Evolutionary conservation across 2,888 invertebrate species (phyloP), one percentile per base, ranked within the genome.

Genomic region (Ophion slaviceki): DNA sequence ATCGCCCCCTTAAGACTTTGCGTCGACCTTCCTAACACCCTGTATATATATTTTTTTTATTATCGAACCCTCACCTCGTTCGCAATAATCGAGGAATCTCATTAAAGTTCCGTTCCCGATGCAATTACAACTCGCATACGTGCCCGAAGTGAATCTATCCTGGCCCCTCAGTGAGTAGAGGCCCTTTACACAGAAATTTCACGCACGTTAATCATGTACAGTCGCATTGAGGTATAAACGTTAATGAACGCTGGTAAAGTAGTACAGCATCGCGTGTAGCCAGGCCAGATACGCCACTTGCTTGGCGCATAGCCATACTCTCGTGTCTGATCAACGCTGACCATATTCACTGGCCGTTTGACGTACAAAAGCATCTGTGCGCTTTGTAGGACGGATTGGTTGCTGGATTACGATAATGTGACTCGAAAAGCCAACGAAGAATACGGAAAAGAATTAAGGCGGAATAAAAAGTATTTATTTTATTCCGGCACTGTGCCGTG

Each of bases 321-420:
- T 53, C 20, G 28, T 40, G 85, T 70, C 85, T 79, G 85, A 85
- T 75, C 81, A 74, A 82, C 74, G 79, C 32, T 75, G 82, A 70
- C 84, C 82, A 61, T 78, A 66, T 81, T 85, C 82, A 85, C 82
- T 85, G 24, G 47, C 32, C 11, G 59, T 40, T 59, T 57, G n/a
- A 40, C 2, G 40, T 68, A 28, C 53, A 59, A 11, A 40, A 53
- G 53, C 20, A 32, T 75, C 17, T 75, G 62, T 47, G 7, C 45
- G 5, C 4, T 62, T 32, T 74, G 17, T 40, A 10, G 32, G 57
- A 71, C 7, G n/a, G 32, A 53, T 28, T 70, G 24, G 14, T 10
- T 24, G 7, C 11, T 47, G 11, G 20, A 68, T 47, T 47, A 45
- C 47, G 20, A 5, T 68, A 5, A n/a, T 14, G 6, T 47, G 47